Evolutionary conservation across 2,113 vertebrate species (phyloP), one percentile per base, ranked within the genome.

Genomic region (Megaceryle maxima): DNA sequence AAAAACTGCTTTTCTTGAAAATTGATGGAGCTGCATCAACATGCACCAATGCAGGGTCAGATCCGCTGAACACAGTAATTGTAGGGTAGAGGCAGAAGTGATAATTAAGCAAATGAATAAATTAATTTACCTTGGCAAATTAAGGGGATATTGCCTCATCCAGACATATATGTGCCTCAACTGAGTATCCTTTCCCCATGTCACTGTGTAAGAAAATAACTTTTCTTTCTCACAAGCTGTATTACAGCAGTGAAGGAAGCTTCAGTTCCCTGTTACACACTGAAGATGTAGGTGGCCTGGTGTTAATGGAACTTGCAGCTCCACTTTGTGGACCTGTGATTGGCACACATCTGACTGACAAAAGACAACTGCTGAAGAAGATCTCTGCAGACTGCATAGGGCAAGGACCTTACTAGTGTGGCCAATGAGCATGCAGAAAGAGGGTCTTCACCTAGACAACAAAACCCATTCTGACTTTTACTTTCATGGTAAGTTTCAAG

Each of bases 1-100:
- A 70, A 80, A 55, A 79, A 31, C 4, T 21, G 5, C 15, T 87
- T 79, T 59, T 87, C 12, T 76, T 80, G 51, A 66, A 87, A 84
- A 53, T 17, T 1, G 1, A 14, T 66, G 31, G 10, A 60, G 26
- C 25, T 56, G 6, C 2, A 0, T 70, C 46, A 43, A 41, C 12
- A 11, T 28, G 31, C 13, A 44, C 7, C 13, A 56, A 22, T 24
- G 16, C 14, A 59, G 26, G 21, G 53, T 78, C 16, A 48, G 50
- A 31, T 37, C 56, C 25, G 21, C 22, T 1, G 3, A 75, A 70
- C 15, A 19, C 4, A 48, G 3, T 37, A 46, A 55, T 35, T 60
- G 5, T 24, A 69, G 2, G 16, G 6, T n/a, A 69, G 79, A 78
- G 1, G 26, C 6, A 64, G 43, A 10, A 79, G 20, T 9, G 41